Evolutionary conservation across 92 coral and sea anemone genomes (phyloP), one percentile per base, ranked within the genome.

Genomic region (Palythoa grandiflora): DNA sequence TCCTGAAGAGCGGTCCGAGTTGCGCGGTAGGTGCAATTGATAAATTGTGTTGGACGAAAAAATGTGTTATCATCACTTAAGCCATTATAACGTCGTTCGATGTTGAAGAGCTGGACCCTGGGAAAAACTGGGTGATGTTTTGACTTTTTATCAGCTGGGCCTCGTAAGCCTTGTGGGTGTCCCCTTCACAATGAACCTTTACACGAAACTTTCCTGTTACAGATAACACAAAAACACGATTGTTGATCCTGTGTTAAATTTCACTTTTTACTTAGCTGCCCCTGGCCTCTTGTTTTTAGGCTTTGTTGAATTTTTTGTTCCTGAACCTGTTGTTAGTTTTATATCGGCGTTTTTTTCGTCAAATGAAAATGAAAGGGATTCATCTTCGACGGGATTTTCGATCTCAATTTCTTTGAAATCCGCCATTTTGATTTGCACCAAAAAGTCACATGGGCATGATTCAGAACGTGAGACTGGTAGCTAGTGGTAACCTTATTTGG

Each of bases 21-120:
- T 86, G 84, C 40, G 35, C 87, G 21, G 92, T 84, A 9, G 84
- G 71, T 50, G 92, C 74, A 87, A 90, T 79, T 20, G 90, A 87
- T 37, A 79, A 38, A 57, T 86, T 86, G 70, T 90, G 90, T 78
- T 90, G 92, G 2, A 79, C 84, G 51, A 90, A 21, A 53, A 86
- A 79, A 57, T 89, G 84, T 20, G 92, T 84, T 37, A 71, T 38
- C 70, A 36, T 17, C 7, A 57, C 36, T 38, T 50, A 8, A 15
- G 68, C 83, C 79, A 68, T 71, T 78, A 78, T 55, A 78, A 63
- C 39, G n/a, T 63, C 40, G 84, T 38, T 19, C 20, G 38, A 78
- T 78, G 84, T 68, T 21, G 73, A 68, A 4, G 73, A 68, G 65
- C 76, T 76, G 61, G 84, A 40, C 37, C 21, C 75, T 86, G 89